Evolutionary conservation across 2,113 vertebrate genomes (phyloP).

Genomic region (Chitala chitala): DNA sequence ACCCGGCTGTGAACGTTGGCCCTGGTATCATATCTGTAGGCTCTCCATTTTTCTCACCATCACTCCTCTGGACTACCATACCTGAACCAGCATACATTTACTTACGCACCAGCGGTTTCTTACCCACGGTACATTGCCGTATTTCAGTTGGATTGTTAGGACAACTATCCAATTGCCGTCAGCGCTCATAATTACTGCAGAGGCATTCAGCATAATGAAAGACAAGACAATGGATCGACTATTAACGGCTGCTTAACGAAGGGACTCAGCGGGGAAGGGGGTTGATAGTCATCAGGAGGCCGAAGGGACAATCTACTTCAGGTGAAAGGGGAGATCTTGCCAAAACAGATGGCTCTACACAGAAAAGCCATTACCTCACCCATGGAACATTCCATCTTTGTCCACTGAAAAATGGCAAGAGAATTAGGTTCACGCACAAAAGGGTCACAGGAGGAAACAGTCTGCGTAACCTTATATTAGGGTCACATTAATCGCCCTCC

Average conservation of each 20-base stretch:
- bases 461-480: conserved; percentile 56
- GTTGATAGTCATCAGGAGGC: conserved; percentile 9
- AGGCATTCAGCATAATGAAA: neutral
- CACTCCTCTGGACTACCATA: too few relatives aligned
- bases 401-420: neutral
- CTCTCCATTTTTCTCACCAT: too few relatives aligned
- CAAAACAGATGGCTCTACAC: neutral
- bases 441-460: neutral
- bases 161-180: neutral
- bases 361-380: neutral
- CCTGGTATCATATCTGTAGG: too few relatives aligned
- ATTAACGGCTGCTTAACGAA: neutral
- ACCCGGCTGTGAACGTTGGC: neutral
- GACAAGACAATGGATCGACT: neutral
- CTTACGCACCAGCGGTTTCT: neutral
- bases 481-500: conserved; percentile 64
- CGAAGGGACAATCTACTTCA: neutral
- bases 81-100: too few relatives aligned
- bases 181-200: neutral
- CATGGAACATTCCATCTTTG: neutral
- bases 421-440: neutral
- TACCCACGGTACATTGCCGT: neutral
- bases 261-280: neutral
- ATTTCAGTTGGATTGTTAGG: neutral
- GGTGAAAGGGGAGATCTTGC: conserved; percentile 7